Base-by-base conservation (phyloP, 2,797 vertebrate genomes). In the Myotis planiceps region DNA sequence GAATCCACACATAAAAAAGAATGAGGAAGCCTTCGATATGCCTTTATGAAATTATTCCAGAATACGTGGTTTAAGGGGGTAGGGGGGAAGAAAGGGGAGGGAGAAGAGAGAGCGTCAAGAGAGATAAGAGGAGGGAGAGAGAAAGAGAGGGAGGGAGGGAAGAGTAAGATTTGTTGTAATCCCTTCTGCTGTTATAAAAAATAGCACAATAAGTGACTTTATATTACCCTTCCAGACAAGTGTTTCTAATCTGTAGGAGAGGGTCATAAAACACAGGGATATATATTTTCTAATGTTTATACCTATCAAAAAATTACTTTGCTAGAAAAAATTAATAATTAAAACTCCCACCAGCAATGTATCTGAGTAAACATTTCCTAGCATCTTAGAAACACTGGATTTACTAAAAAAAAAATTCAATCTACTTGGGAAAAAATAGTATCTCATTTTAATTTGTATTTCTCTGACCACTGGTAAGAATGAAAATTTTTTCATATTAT, bases 251-350 rank as follows among this genome's bases (percentile, higher is more conserved):
- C 37, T 49, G 5, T 25, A 79, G 34, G 29, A 53, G 47, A 88
- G 15, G 21, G 42, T 69, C 49, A 90, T 90, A 47, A 68, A 88
- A 78, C 68, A 81, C 18, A 51, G 21, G 1, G 6, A n/a, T 25
- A 82, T 6, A 19, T 2, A 1, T 29, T 63, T 80, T 91, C 68
- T 8, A 78, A 71, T 72, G 81, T 75, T 66, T 71, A 65, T n/a
- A 89, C 8, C 49, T 69, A 83, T 32, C 51, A 58, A 71, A 89
- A 82, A 90, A 45, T 55, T 55, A 63, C 42, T 76, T 96, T 80
- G 76, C 47, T 42, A 78, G 10, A 75, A 82, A 9, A 69, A 14
- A 16, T 39, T 0, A 49, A 18, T 47, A 76, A 79, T 58, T 88
- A 34, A 94, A 81, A 95, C 7, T 65, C 7, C 60, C 23, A 69